phyloP scores from a whole-genome alignment of 2,113 vertebrate species.

The Casuarius casuarius region DNA sequence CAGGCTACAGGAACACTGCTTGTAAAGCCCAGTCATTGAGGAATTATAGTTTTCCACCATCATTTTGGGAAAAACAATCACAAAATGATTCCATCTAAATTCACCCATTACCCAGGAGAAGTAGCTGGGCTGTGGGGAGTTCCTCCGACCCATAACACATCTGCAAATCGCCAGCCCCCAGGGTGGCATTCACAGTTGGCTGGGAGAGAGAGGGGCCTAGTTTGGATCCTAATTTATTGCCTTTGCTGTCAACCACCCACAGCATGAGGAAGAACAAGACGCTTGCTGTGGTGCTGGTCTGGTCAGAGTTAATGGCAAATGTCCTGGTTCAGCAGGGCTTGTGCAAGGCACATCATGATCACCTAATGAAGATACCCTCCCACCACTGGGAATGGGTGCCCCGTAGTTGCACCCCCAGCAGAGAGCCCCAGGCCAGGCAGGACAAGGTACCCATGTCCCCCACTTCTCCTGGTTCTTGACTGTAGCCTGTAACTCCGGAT shows the following conservation, averaged over 20 bases:
- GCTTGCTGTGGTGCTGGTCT: background rate
- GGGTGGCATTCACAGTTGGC: background rate
- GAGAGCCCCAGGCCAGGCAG: background rate
- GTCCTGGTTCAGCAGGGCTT: background rate
- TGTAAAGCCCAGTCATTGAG: background rate
- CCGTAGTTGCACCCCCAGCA: no score
- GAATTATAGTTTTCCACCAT: background rate
- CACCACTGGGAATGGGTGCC: background rate
- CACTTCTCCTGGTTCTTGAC: background rate
- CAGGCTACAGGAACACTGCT: background rate
- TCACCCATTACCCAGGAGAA: background rate
- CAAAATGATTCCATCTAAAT: background rate
- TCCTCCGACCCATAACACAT: background rate
- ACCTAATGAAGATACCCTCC: background rate
- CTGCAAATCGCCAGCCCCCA: background rate
- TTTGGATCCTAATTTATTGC: background rate
- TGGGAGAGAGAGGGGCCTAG: background rate
- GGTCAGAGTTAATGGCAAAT: background rate
- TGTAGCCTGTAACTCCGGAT: background rate
- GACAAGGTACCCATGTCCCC: background rate
- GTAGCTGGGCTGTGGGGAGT: background rate
- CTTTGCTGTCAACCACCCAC: background rate
- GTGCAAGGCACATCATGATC: background rate
- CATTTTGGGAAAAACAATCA: background rate
- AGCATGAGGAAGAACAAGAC: background rate